Evolutionary conservation across 2,797 vertebrate species (phyloP).

Genomic region (Crax fasciolata): DNA sequence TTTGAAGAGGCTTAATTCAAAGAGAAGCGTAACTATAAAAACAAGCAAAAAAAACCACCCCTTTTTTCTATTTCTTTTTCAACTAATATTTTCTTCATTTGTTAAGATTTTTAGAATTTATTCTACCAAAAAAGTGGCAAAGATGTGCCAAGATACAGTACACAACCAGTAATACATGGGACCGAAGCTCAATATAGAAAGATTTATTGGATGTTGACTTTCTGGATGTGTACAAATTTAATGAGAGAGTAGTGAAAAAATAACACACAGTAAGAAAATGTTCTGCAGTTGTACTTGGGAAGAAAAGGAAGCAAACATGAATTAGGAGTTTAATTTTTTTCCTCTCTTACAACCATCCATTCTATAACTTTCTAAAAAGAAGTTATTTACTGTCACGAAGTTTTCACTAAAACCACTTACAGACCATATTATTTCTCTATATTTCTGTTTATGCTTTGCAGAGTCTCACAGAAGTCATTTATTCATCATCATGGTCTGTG

Average conservation of each 20-base stretch:
- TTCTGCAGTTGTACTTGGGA: neutral
- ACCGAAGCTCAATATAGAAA: neutral
- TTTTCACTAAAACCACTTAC: neutral
- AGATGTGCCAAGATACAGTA: rapidly evolving
- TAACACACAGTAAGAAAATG: neutral
- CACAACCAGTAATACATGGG: neutral
- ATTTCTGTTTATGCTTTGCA: neutral
- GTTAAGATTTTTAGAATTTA: neutral
- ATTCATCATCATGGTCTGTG: neutral
- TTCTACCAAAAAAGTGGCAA: neutral
- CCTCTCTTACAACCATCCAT: neutral
- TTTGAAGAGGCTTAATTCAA: neutral
- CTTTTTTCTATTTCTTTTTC: neutral
- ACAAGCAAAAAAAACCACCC: neutral
- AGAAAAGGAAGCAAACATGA: neutral
- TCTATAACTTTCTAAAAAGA: neutral
- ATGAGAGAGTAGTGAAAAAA: neutral
- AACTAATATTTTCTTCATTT: neutral
- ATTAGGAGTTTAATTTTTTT: neutral
- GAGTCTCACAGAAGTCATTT: rapidly evolving
- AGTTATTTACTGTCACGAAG: neutral
- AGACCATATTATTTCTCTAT: neutral
- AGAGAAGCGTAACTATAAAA: neutral
- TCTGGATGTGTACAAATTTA: neutral
- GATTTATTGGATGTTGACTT: neutral